Percentiles rank a stretch among this genome's conserved stretches.
Conservation (phyloP, 2,888 invertebrate species). For the Arenicola marina region DNA sequence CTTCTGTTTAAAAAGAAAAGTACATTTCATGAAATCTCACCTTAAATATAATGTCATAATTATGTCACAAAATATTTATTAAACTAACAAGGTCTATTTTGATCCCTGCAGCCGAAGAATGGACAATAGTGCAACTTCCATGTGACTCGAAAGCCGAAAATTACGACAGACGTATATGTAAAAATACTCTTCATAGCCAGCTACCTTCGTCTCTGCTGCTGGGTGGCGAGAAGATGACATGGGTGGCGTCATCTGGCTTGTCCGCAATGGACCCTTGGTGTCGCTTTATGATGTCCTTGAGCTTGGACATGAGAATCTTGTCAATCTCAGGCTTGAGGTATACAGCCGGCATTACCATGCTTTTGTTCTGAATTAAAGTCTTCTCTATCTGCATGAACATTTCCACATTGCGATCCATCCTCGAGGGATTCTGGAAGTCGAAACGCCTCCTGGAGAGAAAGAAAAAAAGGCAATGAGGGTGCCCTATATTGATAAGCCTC, state of each 20-base stretch:
- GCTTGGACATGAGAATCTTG: slow-evolving; percentile 71
- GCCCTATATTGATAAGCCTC: no score
- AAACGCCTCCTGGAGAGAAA: slow-evolving; percentile 72
- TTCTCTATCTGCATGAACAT: slow-evolving; percentile 74
- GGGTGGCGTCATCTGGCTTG: slow-evolving; percentile 87
- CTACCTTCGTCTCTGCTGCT: slow-evolving; percentile 44
- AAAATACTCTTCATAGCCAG: no score
- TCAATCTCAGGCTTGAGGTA: slow-evolving; percentile 77
- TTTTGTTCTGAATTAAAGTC: slow-evolving; percentile 79
- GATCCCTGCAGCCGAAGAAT: no score
- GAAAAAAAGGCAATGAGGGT: no score
- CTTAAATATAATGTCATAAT: no score
- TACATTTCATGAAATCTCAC: no score
- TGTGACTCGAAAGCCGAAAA: no score
- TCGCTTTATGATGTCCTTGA: slow-evolving; percentile 85
- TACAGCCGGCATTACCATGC: slow-evolving; percentile 68
- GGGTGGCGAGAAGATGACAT: slow-evolving; percentile 80
- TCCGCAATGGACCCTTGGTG: slow-evolving; percentile 83
- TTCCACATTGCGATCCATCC: slow-evolving; percentile 89
- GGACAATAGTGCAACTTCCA: no score
- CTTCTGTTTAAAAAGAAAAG: slow-evolving; percentile 34
- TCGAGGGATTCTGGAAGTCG: slow-evolving; percentile 79
- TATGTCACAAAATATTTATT: no score
- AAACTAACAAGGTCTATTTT: no score
- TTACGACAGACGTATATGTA: no score